Percentiles rank a stretch among this genome's conserved stretches.
Evolutionary conservation across 2,797 vertebrate species (phyloP).

Genomic region (Melanotaenia parkinsoni): DNA sequence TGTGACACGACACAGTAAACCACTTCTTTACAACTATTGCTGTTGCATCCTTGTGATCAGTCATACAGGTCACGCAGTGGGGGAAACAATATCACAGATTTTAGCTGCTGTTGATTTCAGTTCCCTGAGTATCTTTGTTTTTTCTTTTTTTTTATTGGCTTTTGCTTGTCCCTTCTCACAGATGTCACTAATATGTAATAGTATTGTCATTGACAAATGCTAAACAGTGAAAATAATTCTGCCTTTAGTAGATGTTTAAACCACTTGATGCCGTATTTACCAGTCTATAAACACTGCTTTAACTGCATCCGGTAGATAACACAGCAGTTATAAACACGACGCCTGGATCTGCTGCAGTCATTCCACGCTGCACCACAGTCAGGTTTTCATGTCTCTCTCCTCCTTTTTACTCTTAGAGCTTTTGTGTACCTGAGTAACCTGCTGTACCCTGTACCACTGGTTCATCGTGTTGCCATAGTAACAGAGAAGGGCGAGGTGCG

Average conservation of each 20-base stretch:
- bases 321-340: not conserved
- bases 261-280: not conserved
- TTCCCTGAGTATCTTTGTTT: slow-evolving; percentile 45
- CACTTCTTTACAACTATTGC: slow-evolving; percentile 25
- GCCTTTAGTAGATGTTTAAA: slow-evolving; percentile 15
- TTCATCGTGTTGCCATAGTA: slow-evolving; percentile 95
- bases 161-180: slow-evolving; percentile 34
- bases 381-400: slow-evolving; percentile 29
- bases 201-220: slow-evolving; percentile 37
- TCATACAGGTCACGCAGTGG: slow-evolving; percentile 74
- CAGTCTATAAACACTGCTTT: not conserved
- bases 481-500: slow-evolving; percentile 97
- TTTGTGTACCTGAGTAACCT: slow-evolving; percentile 99
- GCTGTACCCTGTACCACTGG: slow-evolving; percentile 95
- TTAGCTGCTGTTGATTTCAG: slow-evolving; percentile 63
- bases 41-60: slow-evolving; percentile 37
- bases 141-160: slow-evolving; percentile 25
- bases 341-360: slow-evolving; percentile 2
- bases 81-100: slow-evolving; percentile 66
- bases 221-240: slow-evolving; percentile 27
- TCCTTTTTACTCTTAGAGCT: slow-evolving; percentile 81
- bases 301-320: not conserved
- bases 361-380: slow-evolving; percentile 34
- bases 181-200: slow-evolving; percentile 57
- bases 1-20: slow-evolving; percentile 38